These are phyloP conservation scores for Ardeotis arabs DNA, from an alignment of 2,113 vertebrate species.

Conservation along the genomic window DNA sequence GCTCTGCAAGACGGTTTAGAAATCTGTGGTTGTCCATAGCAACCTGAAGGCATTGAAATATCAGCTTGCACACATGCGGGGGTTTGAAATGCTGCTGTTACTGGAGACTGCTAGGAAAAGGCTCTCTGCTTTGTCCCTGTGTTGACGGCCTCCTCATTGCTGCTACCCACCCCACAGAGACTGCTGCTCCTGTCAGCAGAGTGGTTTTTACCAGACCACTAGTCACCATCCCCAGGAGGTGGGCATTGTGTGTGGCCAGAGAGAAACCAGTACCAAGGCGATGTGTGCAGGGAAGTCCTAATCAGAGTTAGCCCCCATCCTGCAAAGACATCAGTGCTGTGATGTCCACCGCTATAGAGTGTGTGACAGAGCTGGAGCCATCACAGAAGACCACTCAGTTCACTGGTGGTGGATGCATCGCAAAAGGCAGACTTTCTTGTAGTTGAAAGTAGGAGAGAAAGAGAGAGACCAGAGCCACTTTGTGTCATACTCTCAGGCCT, in stretches of 20 bases:
- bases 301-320: neutral
- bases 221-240: neutral
- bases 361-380: neutral
- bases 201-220: neutral
- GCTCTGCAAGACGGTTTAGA: neutral
- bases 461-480: neutral
- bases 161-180: neutral
- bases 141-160: neutral
- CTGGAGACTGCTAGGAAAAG: neutral
- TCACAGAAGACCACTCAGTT: neutral
- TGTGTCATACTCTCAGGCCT: neutral
- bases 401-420: neutral
- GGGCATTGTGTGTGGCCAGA: rapidly evolving
- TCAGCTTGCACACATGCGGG: neutral
- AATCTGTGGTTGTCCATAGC: constrained; percentile 46
- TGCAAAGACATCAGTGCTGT: neutral
- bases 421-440: neutral
- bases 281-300: neutral
- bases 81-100: neutral
- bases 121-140: neutral
- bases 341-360: neutral
- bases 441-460: neutral
- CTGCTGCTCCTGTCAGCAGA: neutral
- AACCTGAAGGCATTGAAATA: constrained; percentile 36
- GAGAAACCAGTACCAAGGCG: neutral